Evolutionary conservation across 2,113 vertebrate genomes (phyloP).

Genomic region (Solenodon paradoxus): DNA sequence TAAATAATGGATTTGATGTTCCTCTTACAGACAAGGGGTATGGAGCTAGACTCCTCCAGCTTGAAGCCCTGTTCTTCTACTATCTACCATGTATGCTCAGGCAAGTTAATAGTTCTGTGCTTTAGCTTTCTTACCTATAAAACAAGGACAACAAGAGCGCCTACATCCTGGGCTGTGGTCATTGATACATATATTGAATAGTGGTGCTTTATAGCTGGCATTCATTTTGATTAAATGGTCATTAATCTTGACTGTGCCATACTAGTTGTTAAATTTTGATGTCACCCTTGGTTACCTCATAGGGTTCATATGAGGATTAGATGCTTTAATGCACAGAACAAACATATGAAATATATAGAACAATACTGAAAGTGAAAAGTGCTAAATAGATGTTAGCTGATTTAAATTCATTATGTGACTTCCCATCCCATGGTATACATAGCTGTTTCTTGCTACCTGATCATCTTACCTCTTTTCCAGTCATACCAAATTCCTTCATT

Average conservation of each 20-base stretch:
- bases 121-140: not conserved
- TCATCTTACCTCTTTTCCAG: not conserved
- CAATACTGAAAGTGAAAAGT: not conserved
- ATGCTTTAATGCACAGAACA: too few species aligned
- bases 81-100: not conserved
- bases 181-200: not conserved
- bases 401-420: not conserved
- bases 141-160: not conserved
- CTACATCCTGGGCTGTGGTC: not conserved
- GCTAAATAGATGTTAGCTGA: not conserved
- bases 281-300: not conserved
- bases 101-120: not conserved
- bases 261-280: not conserved
- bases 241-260: not conserved
- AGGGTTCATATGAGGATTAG: not conserved
- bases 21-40: not conserved
- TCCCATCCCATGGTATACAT: not conserved
- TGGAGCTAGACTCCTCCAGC: not conserved
- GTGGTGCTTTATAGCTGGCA: not conserved
- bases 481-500: not conserved
- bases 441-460: not conserved
- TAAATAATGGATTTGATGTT: not conserved
- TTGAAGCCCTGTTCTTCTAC: not conserved
- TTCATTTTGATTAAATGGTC: not conserved
- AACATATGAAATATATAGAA: not conserved